Evolutionary conservation across 2,113 vertebrate genomes (phyloP).

Genomic region (Sarotherodon lohbergeri): DNA sequence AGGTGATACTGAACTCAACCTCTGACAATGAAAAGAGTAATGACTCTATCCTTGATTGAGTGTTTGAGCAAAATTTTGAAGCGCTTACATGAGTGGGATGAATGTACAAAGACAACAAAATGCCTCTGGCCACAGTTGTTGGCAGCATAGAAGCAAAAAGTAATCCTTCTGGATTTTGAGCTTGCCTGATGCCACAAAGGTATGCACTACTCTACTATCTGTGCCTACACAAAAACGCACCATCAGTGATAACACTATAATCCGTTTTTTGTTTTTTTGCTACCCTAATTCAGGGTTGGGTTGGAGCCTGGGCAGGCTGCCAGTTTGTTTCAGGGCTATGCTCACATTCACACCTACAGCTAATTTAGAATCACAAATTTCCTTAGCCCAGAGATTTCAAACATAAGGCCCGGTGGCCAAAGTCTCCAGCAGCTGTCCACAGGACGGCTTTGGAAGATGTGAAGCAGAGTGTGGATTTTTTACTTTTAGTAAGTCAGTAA

Average conservation of each 20-base stretch:
- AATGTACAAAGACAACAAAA: neutral
- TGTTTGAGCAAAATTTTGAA: neutral
- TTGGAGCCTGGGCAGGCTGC: neutral
- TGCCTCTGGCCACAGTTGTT: neutral
- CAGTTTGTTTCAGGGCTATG: neutral
- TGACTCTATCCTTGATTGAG: neutral
- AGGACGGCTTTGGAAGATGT: neutral
- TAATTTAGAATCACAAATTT: neutral
- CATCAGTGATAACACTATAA: neutral
- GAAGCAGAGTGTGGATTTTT: neutral
- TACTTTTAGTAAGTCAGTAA: neutral
- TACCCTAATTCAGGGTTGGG: neutral
- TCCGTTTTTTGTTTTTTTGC: accelerated
- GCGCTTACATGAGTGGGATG: neutral
- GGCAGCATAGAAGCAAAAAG: neutral
- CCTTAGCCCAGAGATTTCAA: neutral
- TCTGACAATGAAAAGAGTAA: neutral
- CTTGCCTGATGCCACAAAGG: neutral
- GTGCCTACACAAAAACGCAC: neutral
- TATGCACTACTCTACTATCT: neutral
- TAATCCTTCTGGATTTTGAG: neutral
- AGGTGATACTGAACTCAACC: neutral
- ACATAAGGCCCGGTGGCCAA: neutral
- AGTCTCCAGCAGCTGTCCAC: neutral
- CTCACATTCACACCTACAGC: neutral